These are phyloP conservation scores for Lerema accius DNA, from an alignment of 1,140 invertebrate genomes.

Conservation along the genomic window DNA sequence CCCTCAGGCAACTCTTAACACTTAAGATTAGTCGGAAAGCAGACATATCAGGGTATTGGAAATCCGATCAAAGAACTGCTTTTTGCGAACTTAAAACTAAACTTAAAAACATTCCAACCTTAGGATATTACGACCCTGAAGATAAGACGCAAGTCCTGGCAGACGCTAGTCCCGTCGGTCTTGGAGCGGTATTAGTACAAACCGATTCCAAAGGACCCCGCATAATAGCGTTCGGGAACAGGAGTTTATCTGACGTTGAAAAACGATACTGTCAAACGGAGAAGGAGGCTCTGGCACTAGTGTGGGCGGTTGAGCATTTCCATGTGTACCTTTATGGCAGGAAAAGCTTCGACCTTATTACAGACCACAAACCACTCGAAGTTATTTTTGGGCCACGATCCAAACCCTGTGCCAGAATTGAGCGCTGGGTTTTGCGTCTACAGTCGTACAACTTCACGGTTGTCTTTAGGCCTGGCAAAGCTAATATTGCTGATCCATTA, in stretches of 20 bases:
- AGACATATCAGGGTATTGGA: slow-evolving; percentile 25
- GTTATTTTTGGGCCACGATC: slow-evolving; percentile 41
- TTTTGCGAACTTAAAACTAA: slow-evolving; percentile 28
- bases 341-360: slow-evolving; percentile 54
- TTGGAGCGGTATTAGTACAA: slow-evolving; percentile 63
- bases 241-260: slow-evolving; percentile 44
- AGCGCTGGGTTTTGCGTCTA: slow-evolving; percentile 44
- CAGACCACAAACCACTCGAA: slow-evolving; percentile 61
- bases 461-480: slow-evolving; percentile 40
- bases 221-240: slow-evolving; percentile 50
- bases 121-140: slow-evolving; percentile 47
- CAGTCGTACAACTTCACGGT: slow-evolving; percentile 41
- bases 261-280: slow-evolving; percentile 52
- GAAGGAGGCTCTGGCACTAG: slow-evolving; percentile 52
- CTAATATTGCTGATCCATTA: slow-evolving; percentile 44
- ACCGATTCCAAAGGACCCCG: slow-evolving; percentile 29
- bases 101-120: slow-evolving; percentile 10
- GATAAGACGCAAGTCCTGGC: slow-evolving; percentile 58
- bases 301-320: slow-evolving; percentile 43
- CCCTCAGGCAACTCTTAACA: slow-evolving; percentile 45
- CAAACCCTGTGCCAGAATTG: slow-evolving; percentile 48
- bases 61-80: slow-evolving; percentile 11
- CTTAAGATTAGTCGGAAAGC: neutral
- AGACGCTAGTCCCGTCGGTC: slow-evolving; percentile 74
- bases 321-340: slow-evolving; percentile 38